A percentile compares a stretch with the other conserved stretches of the same genome.
phyloP scores from a whole-genome alignment of 2,888 invertebrate genomes.

The Epistrophella euchroma region DNA sequence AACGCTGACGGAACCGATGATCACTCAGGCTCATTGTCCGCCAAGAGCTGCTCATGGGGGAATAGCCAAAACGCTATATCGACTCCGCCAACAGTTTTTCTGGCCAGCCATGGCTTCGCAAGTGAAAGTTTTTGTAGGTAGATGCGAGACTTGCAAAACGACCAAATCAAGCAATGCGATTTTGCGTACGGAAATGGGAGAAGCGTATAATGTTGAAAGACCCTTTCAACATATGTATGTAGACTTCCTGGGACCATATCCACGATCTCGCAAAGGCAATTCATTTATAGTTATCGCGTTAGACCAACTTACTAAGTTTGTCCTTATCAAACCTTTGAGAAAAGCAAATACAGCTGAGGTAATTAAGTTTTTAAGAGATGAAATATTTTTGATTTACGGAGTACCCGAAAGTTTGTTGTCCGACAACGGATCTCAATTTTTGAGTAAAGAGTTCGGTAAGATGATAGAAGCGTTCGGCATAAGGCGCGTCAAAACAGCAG shows the following conservation, averaged over 20 bases:
- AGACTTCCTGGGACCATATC: background rate
- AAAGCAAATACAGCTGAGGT: slow-evolving; percentile 3
- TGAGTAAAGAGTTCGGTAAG: no score
- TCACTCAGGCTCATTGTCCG: background rate
- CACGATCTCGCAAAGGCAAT: background rate
- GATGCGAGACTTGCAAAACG: background rate
- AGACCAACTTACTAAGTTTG: slow-evolving; percentile 59
- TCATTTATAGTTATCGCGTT: slow-evolving; percentile 43
- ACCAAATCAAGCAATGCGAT: slow-evolving; percentile 3
- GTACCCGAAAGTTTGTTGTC: no score
- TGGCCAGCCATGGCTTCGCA: background rate
- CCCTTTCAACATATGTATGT: slow-evolving; percentile 56
- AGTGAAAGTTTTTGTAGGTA: background rate
- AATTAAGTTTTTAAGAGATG: background rate
- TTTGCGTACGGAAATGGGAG: slow-evolving; percentile 59
- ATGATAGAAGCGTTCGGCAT: no score
- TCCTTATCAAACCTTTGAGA: background rate
- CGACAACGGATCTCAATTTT: no score
- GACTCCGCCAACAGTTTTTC: background rate
- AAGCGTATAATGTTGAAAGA: slow-evolving; percentile 2
- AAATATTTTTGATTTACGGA: no score
- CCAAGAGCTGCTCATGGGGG: slow-evolving; percentile 28
- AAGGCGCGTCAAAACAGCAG: no score
- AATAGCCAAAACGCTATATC: background rate
- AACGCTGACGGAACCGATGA: background rate